Evolutionary conservation across 2,113 vertebrate genomes (phyloP), one percentile per base, ranked within the genome.

Genomic region (Tragelaphus scriptus): DNA sequence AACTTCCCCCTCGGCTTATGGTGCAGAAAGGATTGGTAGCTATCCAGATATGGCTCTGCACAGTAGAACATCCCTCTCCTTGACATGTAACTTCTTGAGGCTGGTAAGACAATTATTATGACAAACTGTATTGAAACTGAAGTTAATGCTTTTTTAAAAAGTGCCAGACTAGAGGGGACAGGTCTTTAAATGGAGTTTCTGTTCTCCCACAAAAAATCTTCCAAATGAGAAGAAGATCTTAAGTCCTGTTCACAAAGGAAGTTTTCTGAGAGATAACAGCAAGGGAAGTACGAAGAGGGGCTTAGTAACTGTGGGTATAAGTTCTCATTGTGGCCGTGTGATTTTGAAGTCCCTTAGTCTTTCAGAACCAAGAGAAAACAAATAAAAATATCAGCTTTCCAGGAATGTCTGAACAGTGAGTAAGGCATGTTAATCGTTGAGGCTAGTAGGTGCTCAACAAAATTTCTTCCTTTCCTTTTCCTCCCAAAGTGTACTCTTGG

Each of bases 1-100:
- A 96, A 14, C 99, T 98, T 88, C 99, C 99, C 21, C 98, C 99
- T 0, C 63, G 79, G 91, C 97, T 98, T 9, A 68, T 99, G 1
- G 26, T 99, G 94, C 98, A 98, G 51, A 98, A 98, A 75, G 99
- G 99, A 1, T 84, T 99, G 40, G 90, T 90, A 19, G 56, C 98
- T 86, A 99, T 99, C 98, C 98, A 99, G 88, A 95, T 99, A 44
- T 97, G 91, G 3, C 51, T 17, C 2, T 91, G 75, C 6, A 95
- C 98, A 4, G 49, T 47, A 0, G 19, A 98, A 84, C 88, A 44
- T 3, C 6, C 94, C n/a, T 79, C 91, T 1, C 56, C 49, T 3
- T 0, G 1, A 13, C 95, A 49, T 19, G 53, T 63, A 9, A 80
- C 32, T 7, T 8, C 84, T 7, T 8, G 90, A 98, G 99, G 99